A percentile compares a stretch with the other conserved stretches of the same genome.
Evolutionary conservation across 2,888 invertebrate species (phyloP).

Genomic region (Agrochola macilenta): DNA sequence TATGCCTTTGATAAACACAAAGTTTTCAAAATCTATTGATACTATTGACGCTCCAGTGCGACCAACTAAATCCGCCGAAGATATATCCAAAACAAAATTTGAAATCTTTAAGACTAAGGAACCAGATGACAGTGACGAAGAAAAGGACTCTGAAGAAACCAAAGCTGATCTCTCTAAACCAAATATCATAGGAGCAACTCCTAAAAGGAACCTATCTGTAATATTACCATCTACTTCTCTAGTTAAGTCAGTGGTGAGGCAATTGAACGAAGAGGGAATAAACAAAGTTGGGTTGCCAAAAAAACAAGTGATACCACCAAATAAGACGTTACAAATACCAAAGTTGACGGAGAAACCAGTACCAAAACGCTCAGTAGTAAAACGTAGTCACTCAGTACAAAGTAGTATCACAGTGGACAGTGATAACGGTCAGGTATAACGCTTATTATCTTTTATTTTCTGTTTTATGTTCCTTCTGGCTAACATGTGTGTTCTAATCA

Average conservation of each 20-base stretch:
- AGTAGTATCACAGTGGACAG: slow-evolving; percentile 79
- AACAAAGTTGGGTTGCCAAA: slow-evolving; percentile 84
- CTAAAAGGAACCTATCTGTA: slow-evolving; percentile 80
- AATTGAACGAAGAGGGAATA: slow-evolving; percentile 84
- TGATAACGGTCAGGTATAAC: slow-evolving; percentile 87
- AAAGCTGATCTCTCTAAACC: slow-evolving; percentile 77
- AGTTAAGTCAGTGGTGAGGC: slow-evolving; percentile 85
- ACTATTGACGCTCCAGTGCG: slow-evolving; percentile 83
- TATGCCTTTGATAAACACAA: slow-evolving; percentile 86
- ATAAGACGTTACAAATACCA: slow-evolving; percentile 89
- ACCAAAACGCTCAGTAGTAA: slow-evolving; percentile 85
- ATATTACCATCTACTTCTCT: slow-evolving; percentile 86
- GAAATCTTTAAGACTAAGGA: slow-evolving; percentile 64
- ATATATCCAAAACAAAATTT: slow-evolving; percentile 74
- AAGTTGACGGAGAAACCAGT: slow-evolving; percentile 87
- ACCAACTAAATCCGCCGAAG: slow-evolving; percentile 82
- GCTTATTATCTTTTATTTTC: slow-evolving; percentile 73
- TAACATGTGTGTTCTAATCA: slow-evolving; percentile 74
- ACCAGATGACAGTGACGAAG: slow-evolving; percentile 63
- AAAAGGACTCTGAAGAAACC: slow-evolving; percentile 65
- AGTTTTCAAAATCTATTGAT: slow-evolving; percentile 77
- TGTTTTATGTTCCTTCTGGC: slow-evolving; percentile 60
- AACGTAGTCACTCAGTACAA: slow-evolving; percentile 87
- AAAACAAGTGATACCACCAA: slow-evolving; percentile 86
- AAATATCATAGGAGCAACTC: slow-evolving; percentile 87